Evolutionary conservation across 2,888 invertebrate genomes (phyloP), one percentile per base, ranked within the genome.

Genomic region (Caenorhabditis sp.): DNA sequence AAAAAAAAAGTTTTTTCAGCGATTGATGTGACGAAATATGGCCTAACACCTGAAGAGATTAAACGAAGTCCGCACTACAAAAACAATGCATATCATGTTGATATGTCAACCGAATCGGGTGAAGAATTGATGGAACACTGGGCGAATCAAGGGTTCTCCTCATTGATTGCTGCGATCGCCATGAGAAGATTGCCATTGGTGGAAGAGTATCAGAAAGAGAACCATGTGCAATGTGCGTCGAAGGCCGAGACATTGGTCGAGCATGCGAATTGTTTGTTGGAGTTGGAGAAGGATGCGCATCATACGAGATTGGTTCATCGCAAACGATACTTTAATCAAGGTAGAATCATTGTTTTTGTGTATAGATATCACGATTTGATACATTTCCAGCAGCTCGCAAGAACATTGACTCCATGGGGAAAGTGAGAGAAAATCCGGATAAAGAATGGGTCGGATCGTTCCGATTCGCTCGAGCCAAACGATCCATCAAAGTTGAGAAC

Each of bases 181-280:
- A 76, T 63, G 14, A 66, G 68, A 60, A 64, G 70, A 68, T 21
- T 73, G 8, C n/a, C 62, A 5, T 56, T 68, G 0, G 65, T 73
- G 1, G 73, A 73, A 43, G 54, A 68, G 31, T 69, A 70, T 36
- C 62, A 74, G 1, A 57, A 57, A 21, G 8, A 20, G 10, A 31
- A 38, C 3, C 74, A 74, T 58, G 63, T 63, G n/a, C 66, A 76
- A 21, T 81, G 81, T 63, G 70, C 78, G 2, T 67, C 67, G 0
- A 49, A 70, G 8, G 80, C 81, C 1, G 65, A 67, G 5, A 67
- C 67, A 0, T 63, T 81, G 8, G 65, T 70, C 10, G 67, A 70
- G 56, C 81, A 81, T 31, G 80, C 81, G 10, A 68, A 70, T 31
- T 81, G 81, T 56, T 50, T 81, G 21, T 43, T 78, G n/a, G 43